Conservation (phyloP, 1,140 invertebrate species). For the Lithobius niger region DNA sequence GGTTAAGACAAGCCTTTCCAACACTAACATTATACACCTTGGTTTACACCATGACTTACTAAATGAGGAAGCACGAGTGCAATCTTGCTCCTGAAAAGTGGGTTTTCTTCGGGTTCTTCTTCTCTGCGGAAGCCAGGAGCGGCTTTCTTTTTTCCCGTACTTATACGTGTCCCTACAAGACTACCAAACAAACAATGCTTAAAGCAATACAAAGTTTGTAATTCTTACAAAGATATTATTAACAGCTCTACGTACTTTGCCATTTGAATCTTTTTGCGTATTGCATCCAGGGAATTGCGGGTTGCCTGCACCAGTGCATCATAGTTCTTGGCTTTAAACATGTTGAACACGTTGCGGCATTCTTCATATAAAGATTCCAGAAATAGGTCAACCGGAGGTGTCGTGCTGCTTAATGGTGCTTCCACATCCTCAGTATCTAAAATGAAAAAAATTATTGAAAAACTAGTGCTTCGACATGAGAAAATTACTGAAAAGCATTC, state of each 20-base stretch:
- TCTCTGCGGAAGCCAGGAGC: conserved; percentile 30
- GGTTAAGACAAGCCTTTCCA: no score
- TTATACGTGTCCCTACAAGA: not conserved
- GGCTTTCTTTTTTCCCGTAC: not conserved
- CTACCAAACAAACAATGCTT: not conserved
- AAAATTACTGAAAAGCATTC: no score
- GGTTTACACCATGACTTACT: conserved; percentile 26
- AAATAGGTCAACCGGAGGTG: not conserved
- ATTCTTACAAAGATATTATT: not conserved
- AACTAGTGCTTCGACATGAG: no score
- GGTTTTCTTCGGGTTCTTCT: conserved; percentile 4
- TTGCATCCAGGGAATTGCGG: not conserved
- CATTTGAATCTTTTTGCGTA: not conserved
- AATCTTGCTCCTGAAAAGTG: conserved; percentile 2
- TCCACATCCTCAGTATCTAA: no score
- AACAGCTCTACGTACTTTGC: not conserved
- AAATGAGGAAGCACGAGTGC: conserved; percentile 9
- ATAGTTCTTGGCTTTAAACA: not conserved
- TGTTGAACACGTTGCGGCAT: conserved; percentile 5
- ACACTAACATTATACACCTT: no score
- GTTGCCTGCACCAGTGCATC: not conserved
- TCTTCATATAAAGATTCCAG: conserved; percentile 1
- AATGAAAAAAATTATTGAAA: no score
- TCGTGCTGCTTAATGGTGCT: no score
- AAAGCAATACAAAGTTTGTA: not conserved